Evolutionary conservation across 2,888 invertebrate genomes (phyloP), one percentile per base, ranked within the genome.

Genomic region (Aricia artaxerxes): DNA sequence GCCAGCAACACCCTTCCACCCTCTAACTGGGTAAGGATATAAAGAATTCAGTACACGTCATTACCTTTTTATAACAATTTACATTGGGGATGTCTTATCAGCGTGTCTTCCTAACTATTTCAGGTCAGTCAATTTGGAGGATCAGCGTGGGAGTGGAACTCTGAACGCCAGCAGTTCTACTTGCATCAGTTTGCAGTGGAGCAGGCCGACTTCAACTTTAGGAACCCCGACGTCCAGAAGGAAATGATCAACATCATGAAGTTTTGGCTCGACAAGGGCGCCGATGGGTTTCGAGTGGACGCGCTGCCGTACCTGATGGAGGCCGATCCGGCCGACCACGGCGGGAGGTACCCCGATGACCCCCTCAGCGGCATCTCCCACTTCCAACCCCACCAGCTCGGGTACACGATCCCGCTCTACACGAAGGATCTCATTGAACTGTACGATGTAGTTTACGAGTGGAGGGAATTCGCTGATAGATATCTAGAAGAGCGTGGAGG

Each of bases 261-360:
- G 81, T 97, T 96, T 87, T 98, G 98, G 98, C 87, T 98, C 49
- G 94, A 96, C 60, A 95, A 95, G 80, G 97, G 97, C 0, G 96
- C 96, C 0, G 97, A 97, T 83, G 98, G 98, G 0, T 97, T 97
- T 87, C 95, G 97, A 77, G 90, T 97, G 0, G 96, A 96, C 84
- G 96, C 96, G 0, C 91, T 96, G 1, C 95, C 96, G 0, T 95
- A 95, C 84, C 85, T 96, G 24, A 93, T 94, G 1, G 96, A 96
- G 84, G 92, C 95, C 0, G 86, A 90, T 73, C 94, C 94, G n/a
- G 88, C 89, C 24, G 89, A 91, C 77, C 88, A 86, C 0, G 90
- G 86, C 0, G 89, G 89, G 1, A 82, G 83, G 35, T 94, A 95
- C 79, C 93, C 93, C n/a, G 94, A 95, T 81, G 95, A 96, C 78